Evolutionary conservation across 2,888 invertebrate genomes (phyloP).

Genomic region (Matsumyia berberina): DNA sequence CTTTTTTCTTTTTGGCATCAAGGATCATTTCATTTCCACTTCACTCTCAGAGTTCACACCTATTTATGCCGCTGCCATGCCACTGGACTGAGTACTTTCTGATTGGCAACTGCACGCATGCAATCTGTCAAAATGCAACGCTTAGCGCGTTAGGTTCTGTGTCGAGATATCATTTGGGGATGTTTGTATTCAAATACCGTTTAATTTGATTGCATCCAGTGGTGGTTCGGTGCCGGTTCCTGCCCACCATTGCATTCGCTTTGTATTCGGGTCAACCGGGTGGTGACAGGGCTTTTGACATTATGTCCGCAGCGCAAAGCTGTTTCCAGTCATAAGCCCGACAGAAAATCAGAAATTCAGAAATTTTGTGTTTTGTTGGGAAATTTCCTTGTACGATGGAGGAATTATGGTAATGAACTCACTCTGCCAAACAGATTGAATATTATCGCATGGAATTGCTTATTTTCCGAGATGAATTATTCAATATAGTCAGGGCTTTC

Average conservation of each 20-base stretch:
- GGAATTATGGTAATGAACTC: slow-evolving; percentile 63
- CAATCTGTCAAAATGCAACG: slow-evolving; percentile 50
- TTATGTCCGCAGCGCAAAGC: slow-evolving; percentile 9
- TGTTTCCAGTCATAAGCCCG: slow-evolving; percentile 3
- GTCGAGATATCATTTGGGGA: no score
- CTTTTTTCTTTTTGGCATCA: background rate
- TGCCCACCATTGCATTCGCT: no score
- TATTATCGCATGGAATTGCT: slow-evolving; percentile 56
- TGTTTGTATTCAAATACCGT: slow-evolving; percentile 62
- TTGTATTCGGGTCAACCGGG: slow-evolving; percentile 40
- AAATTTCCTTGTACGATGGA: slow-evolving; percentile 23
- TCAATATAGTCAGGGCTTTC: background rate
- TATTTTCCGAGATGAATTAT: slow-evolving; percentile 55
- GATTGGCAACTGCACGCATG: slow-evolving; percentile 2
- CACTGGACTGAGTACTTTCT: slow-evolving; percentile 1
- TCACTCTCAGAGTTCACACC: background rate
- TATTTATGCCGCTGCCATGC: slow-evolving; percentile 3
- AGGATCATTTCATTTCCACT: background rate
- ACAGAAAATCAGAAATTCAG: background rate
- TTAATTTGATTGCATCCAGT: slow-evolving; percentile 55
- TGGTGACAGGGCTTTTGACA: slow-evolving; percentile 26
- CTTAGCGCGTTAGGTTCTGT: slow-evolving; percentile 1
- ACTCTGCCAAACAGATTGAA: slow-evolving; percentile 52
- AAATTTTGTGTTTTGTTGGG: slow-evolving; percentile 4
- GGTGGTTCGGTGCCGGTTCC: background rate